phyloP scores from a whole-genome alignment of 2,113 vertebrate species.

The Patagioenas fasciata region DNA sequence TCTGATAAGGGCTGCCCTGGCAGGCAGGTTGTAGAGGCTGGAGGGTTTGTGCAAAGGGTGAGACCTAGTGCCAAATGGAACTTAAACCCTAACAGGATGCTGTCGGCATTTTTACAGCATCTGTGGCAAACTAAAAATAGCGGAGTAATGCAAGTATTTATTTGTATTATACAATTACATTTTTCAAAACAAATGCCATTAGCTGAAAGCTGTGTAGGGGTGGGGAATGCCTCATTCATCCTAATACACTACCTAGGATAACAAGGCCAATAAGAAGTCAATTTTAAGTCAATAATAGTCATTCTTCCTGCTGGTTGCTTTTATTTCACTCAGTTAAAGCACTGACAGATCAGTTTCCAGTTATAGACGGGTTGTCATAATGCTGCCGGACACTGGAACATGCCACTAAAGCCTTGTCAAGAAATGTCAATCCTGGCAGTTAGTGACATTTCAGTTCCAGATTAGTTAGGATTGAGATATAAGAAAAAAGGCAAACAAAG shows the following conservation, averaged over 20 bases:
- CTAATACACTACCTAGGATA: neutral
- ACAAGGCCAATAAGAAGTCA: neutral
- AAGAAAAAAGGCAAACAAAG: neutral
- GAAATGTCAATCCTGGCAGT: neutral
- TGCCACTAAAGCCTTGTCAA: neutral
- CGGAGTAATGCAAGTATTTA: neutral
- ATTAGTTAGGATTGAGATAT: neutral
- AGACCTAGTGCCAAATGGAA: neutral
- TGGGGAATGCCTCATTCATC: neutral
- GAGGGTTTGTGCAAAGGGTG: neutral
- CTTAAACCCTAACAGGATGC: neutral
- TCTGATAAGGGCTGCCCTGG: neutral
- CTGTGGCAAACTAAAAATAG: neutral
- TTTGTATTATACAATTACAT: neutral
- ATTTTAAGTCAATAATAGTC: neutral
- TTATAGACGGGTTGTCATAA: neutral
- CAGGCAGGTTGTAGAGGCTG: neutral
- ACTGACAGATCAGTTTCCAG: neutral
- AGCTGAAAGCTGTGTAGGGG: neutral
- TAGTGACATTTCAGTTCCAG: neutral
- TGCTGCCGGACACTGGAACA: neutral
- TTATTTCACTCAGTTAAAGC: neutral
- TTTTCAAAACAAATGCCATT: neutral
- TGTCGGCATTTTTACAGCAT: neutral
- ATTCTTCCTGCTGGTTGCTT: neutral